Percentiles rank a stretch among this genome's conserved stretches.
Conservation (phyloP, 2,797 vertebrate genomes). For the Octomys mimax region DNA sequence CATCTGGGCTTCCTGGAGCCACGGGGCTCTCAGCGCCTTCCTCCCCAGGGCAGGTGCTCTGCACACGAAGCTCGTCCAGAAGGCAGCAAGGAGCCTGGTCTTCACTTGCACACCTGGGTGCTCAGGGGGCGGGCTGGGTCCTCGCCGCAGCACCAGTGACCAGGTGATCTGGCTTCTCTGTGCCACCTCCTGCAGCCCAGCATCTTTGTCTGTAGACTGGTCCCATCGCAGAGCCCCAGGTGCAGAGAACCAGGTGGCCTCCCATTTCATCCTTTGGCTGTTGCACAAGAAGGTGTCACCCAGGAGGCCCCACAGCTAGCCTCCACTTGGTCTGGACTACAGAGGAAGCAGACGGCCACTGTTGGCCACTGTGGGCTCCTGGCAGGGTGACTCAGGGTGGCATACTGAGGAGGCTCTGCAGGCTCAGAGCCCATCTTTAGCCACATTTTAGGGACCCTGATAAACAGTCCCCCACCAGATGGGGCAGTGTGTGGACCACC, state of each 20-base stretch:
- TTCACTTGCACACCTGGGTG: background rate
- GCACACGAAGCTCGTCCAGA: background rate
- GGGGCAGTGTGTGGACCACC: background rate
- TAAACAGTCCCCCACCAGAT: background rate
- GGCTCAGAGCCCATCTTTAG: rapidly evolving
- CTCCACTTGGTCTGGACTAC: background rate
- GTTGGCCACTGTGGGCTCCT: background rate
- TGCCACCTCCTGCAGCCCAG: rapidly evolving
- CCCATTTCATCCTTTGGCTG: background rate
- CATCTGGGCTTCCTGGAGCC: too few species aligned
- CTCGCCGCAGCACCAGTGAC: rapidly evolving
- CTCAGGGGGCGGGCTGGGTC: background rate
- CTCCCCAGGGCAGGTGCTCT: background rate
- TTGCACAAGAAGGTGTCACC: rapidly evolving
- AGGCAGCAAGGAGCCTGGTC: background rate
- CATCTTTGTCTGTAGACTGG: background rate
- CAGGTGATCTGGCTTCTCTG: rapidly evolving
- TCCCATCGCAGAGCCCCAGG: background rate
- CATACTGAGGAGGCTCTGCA: background rate
- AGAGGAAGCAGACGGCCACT: rapidly evolving
- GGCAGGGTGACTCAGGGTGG: background rate
- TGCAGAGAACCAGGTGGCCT: rapidly evolving
- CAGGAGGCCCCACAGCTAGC: rapidly evolving
- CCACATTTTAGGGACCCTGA: background rate
- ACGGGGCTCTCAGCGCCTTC: background rate